phyloP scores from a whole-genome alignment of 92 coral and sea anemone species.

The Desmophyllum pertusum region DNA sequence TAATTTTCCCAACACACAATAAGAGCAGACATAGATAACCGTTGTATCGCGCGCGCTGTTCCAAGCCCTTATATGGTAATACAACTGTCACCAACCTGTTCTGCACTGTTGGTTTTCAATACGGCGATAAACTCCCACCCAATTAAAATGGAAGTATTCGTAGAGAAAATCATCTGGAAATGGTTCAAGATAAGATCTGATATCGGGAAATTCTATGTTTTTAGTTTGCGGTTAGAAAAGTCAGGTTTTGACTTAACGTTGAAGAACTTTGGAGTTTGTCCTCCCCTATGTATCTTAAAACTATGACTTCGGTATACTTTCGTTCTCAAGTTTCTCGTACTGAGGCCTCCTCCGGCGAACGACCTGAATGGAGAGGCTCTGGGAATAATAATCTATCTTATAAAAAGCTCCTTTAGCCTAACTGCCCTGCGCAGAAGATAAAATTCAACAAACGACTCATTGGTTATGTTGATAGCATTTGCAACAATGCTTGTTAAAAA shows the following conservation, averaged over 20 bases:
- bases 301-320: neutral
- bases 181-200: neutral
- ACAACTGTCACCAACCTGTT: no score
- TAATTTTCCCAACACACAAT: no score
- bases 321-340: neutral
- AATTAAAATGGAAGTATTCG: neutral
- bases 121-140: no score
- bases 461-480: no score
- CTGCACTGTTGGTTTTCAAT: no score
- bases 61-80: no score
- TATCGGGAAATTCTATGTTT: neutral
- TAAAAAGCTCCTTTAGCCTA: no score
- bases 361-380: neutral
- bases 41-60: no score
- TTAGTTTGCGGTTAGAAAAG: neutral
- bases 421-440: neutral
- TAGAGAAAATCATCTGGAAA: neutral
- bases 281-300: neutral
- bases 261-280: neutral
- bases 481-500: no score
- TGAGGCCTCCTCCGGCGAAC: neutral
- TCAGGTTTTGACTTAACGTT: neutral
- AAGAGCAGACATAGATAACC: no score
- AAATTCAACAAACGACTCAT: neutral
- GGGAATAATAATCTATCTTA: neutral